Evolutionary conservation across 2,888 invertebrate genomes (phyloP), one percentile per base, ranked within the genome.

Genomic region (Conchocele bisecta): DNA sequence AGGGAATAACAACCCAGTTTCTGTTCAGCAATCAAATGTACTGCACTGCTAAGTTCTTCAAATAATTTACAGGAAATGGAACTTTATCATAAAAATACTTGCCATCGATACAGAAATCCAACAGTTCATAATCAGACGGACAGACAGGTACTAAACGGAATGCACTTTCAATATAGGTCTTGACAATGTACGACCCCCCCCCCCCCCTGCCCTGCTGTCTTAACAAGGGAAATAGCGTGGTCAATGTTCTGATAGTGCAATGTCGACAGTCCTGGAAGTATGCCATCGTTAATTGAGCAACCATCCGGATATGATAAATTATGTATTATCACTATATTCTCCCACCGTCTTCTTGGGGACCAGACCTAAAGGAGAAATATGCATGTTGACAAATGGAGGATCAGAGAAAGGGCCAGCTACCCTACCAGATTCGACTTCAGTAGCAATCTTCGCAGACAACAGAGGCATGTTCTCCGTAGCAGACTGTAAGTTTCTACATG

Each of bases 281-380:
- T 73, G 13, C 54, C 58, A 50, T 68, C 68, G 58, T 73, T 77
- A 13, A 74, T 54, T 9, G 66, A 73, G 3, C 3, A 15, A 4
- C 63, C 69, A 17, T 53, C 50, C 11, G 68, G 73, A 42, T 22
- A 56, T 6, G 69, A 73, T 17, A 73, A 53, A 66, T 76, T 60
- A 22, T 76, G 73, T 20, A 73, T 70, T 2, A 77, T 15, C 11
- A n/a, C 77, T 35, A 39, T 56, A 72, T 39, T 71, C 46, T 5
- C 70, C 66, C 11, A 39, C 42, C 6, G 51, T 29, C 31, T 69
- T 72, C 39, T 69, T 75, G 33, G 61, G 63, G 3, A 70, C 67
- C 7, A 75, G 29, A 28, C 67, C 75, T 20, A 69, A 7, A 7
- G 71, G 71, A 9, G 60, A 67, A n/a, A 67, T 35, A 37, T 65